Conservation (phyloP, 2,113 vertebrate genomes). For the Pelobates fuscus region DNA sequence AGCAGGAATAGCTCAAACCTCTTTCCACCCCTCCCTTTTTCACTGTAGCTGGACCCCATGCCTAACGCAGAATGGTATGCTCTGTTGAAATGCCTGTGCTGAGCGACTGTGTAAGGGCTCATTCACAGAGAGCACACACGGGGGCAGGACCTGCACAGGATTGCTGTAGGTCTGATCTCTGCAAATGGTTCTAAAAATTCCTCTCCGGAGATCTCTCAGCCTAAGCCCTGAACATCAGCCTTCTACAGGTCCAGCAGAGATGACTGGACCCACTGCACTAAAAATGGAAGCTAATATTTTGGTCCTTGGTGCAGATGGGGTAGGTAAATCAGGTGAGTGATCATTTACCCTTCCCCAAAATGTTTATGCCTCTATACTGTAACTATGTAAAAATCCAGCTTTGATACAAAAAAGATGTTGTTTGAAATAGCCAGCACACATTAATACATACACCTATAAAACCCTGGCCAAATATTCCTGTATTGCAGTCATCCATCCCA, state of each 20-base stretch:
- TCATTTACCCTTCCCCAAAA: neutral
- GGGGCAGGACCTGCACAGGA: neutral
- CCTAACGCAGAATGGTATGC: constrained; percentile 8
- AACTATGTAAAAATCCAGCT: no score
- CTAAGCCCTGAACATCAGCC: constrained; percentile 62
- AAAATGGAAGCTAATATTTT: constrained; percentile 77
- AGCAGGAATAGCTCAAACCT: neutral
- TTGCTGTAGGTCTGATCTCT: neutral
- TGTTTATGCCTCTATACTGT: no score
- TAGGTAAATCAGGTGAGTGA: constrained; percentile 81
- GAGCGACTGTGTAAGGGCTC: neutral
- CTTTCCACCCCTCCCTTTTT: neutral
- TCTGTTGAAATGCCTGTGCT: constrained; percentile 35
- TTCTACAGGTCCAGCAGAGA: constrained; percentile 49
- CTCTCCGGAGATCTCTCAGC: constrained; percentile 62
- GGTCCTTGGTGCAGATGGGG: constrained; percentile 74
- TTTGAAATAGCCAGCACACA: no score
- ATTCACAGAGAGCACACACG: neutral
- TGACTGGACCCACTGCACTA: constrained; percentile 46
- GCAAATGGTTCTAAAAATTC: constrained; percentile 65
- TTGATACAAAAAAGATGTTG: no score
- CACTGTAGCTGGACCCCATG: neutral
- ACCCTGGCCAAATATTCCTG: no score
- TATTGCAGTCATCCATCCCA: no score
- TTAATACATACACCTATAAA: no score